These are phyloP conservation scores for Nomia melanderi DNA, from an alignment of 1,140 invertebrate genomes.

Conservation along the genomic window DNA sequence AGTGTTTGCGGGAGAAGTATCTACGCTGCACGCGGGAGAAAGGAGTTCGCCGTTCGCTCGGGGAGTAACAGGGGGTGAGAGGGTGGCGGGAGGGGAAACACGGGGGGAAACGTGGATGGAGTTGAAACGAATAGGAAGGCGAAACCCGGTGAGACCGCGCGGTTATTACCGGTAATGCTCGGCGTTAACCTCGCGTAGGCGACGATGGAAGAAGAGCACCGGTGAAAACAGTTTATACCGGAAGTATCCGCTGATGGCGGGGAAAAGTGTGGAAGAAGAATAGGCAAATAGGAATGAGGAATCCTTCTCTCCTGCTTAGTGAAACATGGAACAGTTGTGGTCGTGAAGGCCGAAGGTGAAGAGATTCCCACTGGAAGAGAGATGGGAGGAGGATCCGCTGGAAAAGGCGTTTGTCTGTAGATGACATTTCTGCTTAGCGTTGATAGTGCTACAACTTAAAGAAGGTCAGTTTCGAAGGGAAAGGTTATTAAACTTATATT, in stretches of 20 bases:
- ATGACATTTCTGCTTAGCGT: no score
- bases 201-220: slow-evolving; percentile 39
- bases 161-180: slow-evolving; percentile 60
- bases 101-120: neutral
- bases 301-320: no score
- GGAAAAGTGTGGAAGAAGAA: neutral
- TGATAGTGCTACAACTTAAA: no score
- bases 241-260: neutral
- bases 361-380: no score
- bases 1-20: slow-evolving; percentile 1
- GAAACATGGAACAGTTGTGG: no score
- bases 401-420: no score
- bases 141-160: slow-evolving; percentile 42
- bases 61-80: neutral
- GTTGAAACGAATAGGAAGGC: slow-evolving; percentile 41
- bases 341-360: no score
- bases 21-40: slow-evolving; percentile 6
- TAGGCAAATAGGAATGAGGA: no score
- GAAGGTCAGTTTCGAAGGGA: no score
- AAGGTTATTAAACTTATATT: no score
- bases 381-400: no score
- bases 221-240: neutral
- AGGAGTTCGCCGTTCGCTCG: neutral
- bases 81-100: neutral
- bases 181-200: slow-evolving; percentile 44